Percentiles rank a stretch among this genome's conserved stretches.
These are phyloP conservation scores for Cyclophora albipunctata DNA, from an alignment of 2,888 invertebrate genomes.

Conservation along the genomic window DNA sequence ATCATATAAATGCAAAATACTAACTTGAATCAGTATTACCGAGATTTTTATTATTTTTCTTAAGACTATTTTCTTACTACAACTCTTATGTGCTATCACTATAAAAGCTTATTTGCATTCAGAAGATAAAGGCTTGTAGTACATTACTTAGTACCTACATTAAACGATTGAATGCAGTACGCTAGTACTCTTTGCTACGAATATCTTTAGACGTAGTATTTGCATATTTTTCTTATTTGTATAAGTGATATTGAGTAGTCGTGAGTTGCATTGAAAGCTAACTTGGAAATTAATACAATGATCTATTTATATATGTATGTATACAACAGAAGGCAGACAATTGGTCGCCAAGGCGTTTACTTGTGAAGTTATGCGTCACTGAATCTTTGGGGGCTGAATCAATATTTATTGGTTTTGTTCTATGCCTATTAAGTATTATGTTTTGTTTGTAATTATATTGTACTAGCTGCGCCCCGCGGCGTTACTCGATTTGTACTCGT, in stretches of 20 bases:
- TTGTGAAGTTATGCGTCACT: slow-evolving; percentile 11
- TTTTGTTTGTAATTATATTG: too few relatives aligned
- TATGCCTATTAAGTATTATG: too few relatives aligned
- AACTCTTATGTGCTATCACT: too few relatives aligned
- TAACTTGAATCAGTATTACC: too few relatives aligned
- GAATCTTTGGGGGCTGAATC: neutral
- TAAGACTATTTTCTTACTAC: too few relatives aligned
- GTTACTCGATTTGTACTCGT: too few relatives aligned
- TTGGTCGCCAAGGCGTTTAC: slow-evolving; percentile 42
- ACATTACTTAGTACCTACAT: slow-evolving; percentile 5
- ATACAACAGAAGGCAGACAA: slow-evolving; percentile 56
- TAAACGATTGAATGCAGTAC: slow-evolving; percentile 2
- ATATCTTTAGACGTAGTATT: slow-evolving; percentile 30
- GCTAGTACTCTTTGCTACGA: slow-evolving; percentile 29
- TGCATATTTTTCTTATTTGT: slow-evolving; percentile 62
- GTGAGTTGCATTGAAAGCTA: slow-evolving; percentile 60
- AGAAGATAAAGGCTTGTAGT: too few relatives aligned
- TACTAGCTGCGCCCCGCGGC: too few relatives aligned
- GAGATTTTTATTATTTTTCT: too few relatives aligned
- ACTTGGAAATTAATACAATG: slow-evolving; percentile 7
- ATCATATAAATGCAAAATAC: too few relatives aligned
- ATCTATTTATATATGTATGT: slow-evolving; percentile 25
- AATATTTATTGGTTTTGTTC: too few relatives aligned
- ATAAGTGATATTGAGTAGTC: slow-evolving; percentile 50
- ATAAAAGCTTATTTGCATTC: too few relatives aligned